A percentile compares a stretch with the other conserved stretches of the same genome.
These are phyloP conservation scores for Musca domestica DNA, from an alignment of 1,140 invertebrate genomes.

Conservation along the genomic window DNA sequence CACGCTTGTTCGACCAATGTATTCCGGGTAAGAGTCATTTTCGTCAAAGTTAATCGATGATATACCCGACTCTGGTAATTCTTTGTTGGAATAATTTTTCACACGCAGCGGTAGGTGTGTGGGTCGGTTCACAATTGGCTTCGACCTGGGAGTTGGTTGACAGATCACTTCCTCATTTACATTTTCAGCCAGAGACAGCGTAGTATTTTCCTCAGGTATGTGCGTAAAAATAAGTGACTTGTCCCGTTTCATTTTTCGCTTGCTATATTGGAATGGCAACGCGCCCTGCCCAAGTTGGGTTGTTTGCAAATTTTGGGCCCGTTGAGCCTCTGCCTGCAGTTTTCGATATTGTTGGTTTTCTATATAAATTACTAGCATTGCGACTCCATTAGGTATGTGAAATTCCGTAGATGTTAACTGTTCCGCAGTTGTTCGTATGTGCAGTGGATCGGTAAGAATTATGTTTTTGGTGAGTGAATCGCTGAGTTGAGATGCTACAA, in stretches of 20 bases:
- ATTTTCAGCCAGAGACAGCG: slow-evolving; percentile 3
- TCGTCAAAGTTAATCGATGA: slow-evolving; percentile 53
- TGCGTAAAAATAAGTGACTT: slow-evolving; percentile 74
- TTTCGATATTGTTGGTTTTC: slow-evolving; percentile 61
- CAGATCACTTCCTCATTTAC: neutral
- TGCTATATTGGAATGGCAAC: slow-evolving; percentile 45
- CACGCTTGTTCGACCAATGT: slow-evolving; percentile 66
- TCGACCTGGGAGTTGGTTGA: slow-evolving; percentile 30
- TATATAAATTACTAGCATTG: slow-evolving; percentile 75
- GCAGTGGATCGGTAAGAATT: slow-evolving; percentile 75
- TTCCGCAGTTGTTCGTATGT: slow-evolving; percentile 76
- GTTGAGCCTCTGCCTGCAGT: slow-evolving; percentile 49
- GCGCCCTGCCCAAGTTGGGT: slow-evolving; percentile 32
- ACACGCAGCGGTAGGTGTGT: slow-evolving; percentile 60
- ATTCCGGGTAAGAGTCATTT: slow-evolving; percentile 55
- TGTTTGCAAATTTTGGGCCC: slow-evolving; percentile 44
- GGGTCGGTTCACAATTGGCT: slow-evolving; percentile 48
- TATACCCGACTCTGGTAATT: slow-evolving; percentile 56
- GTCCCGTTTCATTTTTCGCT: slow-evolving; percentile 68
- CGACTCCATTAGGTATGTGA: slow-evolving; percentile 72
- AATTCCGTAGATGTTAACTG: slow-evolving; percentile 62
- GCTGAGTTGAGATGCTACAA: slow-evolving; percentile 74
- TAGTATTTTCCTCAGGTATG: slow-evolving; percentile 67
- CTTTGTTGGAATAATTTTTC: slow-evolving; percentile 57
- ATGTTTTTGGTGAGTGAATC: slow-evolving; percentile 72